Evolutionary conservation across 2,888 invertebrate species (phyloP), one percentile per base, ranked within the genome.

Genomic region (Euproctis similis): DNA sequence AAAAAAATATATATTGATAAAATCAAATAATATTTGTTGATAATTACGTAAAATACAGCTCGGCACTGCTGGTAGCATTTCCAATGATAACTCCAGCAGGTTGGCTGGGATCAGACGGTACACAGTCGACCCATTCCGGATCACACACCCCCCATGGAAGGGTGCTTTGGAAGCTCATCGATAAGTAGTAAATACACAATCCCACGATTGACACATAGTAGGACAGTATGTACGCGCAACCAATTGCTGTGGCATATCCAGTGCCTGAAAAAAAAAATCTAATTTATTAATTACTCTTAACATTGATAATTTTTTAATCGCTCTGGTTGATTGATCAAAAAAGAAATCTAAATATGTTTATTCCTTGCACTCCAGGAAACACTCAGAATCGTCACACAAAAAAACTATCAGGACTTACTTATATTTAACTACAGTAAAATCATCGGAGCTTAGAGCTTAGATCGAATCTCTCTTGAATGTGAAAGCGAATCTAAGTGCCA

Each of bases 191-290:
- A 6, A 93, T 51, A 6, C 92, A 91, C 17, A 93, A 62, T 0
- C 90, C 91, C 78, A 93, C 88, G 26, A 94, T 74, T 0, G 90
- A 89, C 28, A 91, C 91, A 63, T 94, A 94, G 66, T 94, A 94
- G 0, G 92, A 89, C 1, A 91, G 85, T 8, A 93, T 89, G 45
- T 87, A 89, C 8, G 86, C 73, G 8, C 88, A 87, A 1, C 86
- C 87, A 7, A 90, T 52, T 3, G 88, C 78, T 46, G 91, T 89
- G 0, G 90, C 91, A 53, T 88, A 89, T 2, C 91, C 92, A 12
- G 90, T 86, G 26, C 92, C 91, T 91, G 54, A 26, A 64, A 67
- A 20, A 18, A 6, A 14, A 14, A 14, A 14, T 14, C 5, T 9
- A 5, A 12, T 40, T 42, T n/a, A n/a, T n/a, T n/a, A n/a, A n/a